These are phyloP conservation scores for Prorops nasuta DNA, from an alignment of 1,140 invertebrate species.

Conservation along the genomic window DNA sequence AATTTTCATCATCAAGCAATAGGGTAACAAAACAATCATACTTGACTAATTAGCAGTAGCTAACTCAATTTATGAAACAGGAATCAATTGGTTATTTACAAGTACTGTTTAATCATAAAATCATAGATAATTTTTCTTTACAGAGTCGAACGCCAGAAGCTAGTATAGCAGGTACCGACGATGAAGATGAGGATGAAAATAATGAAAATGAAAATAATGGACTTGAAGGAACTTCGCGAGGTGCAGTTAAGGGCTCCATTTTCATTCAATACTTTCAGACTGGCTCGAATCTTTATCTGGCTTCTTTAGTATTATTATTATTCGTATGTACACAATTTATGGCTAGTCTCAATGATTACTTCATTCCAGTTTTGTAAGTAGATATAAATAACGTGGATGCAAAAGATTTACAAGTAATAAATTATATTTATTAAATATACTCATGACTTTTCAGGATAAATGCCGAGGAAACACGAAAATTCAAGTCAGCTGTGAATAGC, in stretches of 20 bases:
- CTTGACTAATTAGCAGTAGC: too few relatives aligned
- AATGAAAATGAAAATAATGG: conserved; percentile 52
- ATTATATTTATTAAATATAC: not conserved
- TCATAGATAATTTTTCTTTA: not conserved
- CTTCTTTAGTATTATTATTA: conserved; percentile 56
- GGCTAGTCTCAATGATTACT: conserved; percentile 68
- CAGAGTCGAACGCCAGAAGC: conserved; percentile 45
- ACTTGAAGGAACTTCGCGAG: conserved; percentile 61
- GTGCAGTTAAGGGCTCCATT: conserved; percentile 62
- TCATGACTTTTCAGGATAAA: conserved; percentile 24
- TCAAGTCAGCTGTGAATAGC: not conserved
- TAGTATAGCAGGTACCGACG: conserved; percentile 40
- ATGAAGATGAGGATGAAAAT: conserved; percentile 61
- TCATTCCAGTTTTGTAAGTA: conserved; percentile 64
- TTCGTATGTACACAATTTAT: conserved; percentile 63
- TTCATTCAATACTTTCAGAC: conserved; percentile 66
- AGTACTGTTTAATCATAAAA: too few relatives aligned
- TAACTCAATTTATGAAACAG: too few relatives aligned
- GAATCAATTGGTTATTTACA: too few relatives aligned
- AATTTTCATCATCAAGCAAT: conserved; percentile 46
- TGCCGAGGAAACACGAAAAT: conserved; percentile 27
- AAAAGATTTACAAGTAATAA: not conserved
- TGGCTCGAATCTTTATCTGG: conserved; percentile 58
- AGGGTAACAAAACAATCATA: conserved; percentile 41
- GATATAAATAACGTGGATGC: too few relatives aligned